Evolutionary conservation across 2,113 vertebrate genomes (phyloP), one percentile per base, ranked within the genome.

Genomic region (Oostethus manadensis): DNA sequence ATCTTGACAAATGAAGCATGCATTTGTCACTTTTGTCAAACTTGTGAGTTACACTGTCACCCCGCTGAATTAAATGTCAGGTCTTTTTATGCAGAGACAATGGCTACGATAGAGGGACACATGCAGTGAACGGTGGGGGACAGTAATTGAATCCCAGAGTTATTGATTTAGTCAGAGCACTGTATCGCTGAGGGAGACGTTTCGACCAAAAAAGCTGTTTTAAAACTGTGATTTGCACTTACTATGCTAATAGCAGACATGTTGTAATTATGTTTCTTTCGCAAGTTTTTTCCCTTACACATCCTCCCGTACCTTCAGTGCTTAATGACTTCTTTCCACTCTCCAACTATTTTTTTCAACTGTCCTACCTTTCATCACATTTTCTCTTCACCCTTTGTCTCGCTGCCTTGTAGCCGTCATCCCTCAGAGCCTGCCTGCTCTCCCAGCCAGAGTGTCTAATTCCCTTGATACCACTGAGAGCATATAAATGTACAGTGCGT

Each of bases 81-180:
- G 21, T 46, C 68, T 77, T 58, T 50, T 69, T 66, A 68, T 68
- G 72, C 71, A 68, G 62, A 74, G 63, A 66, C 53, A 5, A 71
- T 70, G 65, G 14, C 45, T 63, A 11, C 15, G 46, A 29, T 55
- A 51, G 10, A 35, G 42, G 50, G 54, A 59, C 59, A 65, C 72
- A 50, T 59, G 54, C 42, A 66, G 59, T 56, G 62, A 86, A 74
- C 66, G 78, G 76, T 54, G 49, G 68, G 64, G 71, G 71, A 76
- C 64, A 74, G 63, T 79, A 77, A 86, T 82, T 83, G 77, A 83
- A 81, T 71, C 68, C 53, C 22, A 46, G 69, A 70, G 44, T 75
- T 83, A 84, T 80, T 83, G 80, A 86, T 84, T 87, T 66, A 74
- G 68, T 51, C 67, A 23, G 48, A 72, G 54, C 33, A 40, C 2